Percentiles rank a stretch among this genome's conserved stretches.
phyloP scores from a whole-genome alignment of 2,797 vertebrate genomes.

The Platalea minor region DNA sequence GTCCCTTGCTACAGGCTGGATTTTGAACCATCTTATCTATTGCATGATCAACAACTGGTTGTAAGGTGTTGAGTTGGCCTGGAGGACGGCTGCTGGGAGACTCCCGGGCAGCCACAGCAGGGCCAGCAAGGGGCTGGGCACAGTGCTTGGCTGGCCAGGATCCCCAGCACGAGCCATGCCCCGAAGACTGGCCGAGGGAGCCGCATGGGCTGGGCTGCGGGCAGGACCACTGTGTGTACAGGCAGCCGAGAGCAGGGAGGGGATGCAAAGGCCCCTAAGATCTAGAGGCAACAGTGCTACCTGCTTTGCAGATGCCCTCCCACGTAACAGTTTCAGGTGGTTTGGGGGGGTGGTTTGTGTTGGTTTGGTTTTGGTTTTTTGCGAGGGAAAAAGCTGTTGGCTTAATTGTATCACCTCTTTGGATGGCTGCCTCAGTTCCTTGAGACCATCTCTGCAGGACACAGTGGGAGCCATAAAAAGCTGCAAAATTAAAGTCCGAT shows the following conservation, averaged over 20 bases:
- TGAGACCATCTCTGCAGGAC: background rate
- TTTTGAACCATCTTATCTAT: background rate
- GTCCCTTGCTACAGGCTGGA: background rate
- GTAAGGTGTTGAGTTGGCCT: background rate
- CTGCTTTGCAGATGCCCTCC: background rate
- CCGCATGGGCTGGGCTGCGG: accelerated
- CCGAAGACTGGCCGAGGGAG: background rate
- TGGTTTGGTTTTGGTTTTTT: background rate
- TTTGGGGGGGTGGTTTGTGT: background rate
- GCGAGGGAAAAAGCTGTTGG: background rate
- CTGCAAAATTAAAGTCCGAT: background rate
- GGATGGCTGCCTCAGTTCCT: background rate
- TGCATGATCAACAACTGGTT: background rate
- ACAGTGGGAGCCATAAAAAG: background rate
- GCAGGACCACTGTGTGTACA: too few relatives aligned
- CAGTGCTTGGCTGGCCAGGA: background rate
- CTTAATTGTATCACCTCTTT: background rate
- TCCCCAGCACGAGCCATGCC: background rate
- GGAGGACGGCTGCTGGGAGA: background rate
- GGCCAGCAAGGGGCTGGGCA: background rate
- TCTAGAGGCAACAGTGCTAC: background rate
- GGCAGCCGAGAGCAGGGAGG: background rate
- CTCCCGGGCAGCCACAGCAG: background rate
- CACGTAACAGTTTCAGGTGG: background rate
- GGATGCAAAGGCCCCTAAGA: background rate